phyloP scores from a whole-genome alignment of 2,888 invertebrate genomes.

The Hypselothyrea guttata region DNA sequence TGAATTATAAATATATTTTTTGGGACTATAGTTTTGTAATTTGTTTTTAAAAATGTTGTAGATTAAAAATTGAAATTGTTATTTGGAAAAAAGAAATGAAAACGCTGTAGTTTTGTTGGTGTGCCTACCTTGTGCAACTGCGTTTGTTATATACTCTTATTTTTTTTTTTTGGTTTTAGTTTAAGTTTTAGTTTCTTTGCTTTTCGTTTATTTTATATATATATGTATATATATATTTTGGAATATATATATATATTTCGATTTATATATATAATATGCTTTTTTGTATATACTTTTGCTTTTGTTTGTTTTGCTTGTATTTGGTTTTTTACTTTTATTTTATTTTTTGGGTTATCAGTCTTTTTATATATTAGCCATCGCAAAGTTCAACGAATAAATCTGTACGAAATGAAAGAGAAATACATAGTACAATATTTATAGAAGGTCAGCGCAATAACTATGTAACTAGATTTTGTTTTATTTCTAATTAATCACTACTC shows the following conservation, averaged over 20 bases:
- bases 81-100: conserved; percentile 53
- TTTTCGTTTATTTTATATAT: conserved; percentile 46
- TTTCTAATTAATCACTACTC: conserved; percentile 1
- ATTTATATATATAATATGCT: conserved; percentile 43
- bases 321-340: conserved; percentile 49
- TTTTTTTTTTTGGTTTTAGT: conserved; percentile 48
- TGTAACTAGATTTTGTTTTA: conserved; percentile 29
- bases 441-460: conserved; percentile 68
- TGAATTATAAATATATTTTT: no score
- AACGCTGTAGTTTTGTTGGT: conserved; percentile 75
- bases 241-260: conserved; percentile 58
- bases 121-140: conserved; percentile 82
- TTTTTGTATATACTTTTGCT: conserved; percentile 53
- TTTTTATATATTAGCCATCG: conserved; percentile 82
- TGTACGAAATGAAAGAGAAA: conserved; percentile 80
- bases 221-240: conserved; percentile 48
- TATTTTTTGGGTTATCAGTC: conserved; percentile 78
- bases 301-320: conserved; percentile 44
- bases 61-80: conserved; percentile 71
- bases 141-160: conserved; percentile 75
- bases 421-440: conserved; percentile 73
- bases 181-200: conserved; percentile 38
- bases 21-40: conserved; percentile 34
- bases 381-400: conserved; percentile 82
- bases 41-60: conserved; percentile 30